A percentile compares a stretch with the other conserved stretches of the same genome.
Evolutionary conservation across 2,113 vertebrate species (phyloP).

Genomic region (Ameiurus melas): DNA sequence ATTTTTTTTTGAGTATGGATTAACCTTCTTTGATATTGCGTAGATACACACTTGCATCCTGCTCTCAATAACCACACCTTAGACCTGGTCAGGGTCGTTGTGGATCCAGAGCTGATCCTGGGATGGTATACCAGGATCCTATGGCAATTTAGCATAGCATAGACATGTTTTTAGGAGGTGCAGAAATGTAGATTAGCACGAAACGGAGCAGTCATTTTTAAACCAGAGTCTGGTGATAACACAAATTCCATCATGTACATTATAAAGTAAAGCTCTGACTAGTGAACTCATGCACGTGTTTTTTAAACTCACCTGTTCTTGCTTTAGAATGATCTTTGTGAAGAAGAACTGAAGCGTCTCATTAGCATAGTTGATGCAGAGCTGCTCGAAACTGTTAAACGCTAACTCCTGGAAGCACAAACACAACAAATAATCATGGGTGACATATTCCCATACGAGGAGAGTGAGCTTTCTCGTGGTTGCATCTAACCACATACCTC

Average conservation of each 20-base stretch:
- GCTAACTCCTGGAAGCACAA: constrained; percentile 65
- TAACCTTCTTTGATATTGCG: neutral
- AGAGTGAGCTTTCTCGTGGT: neutral
- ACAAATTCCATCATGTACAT: neutral
- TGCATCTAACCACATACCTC: constrained; percentile 75
- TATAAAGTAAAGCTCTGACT: no score
- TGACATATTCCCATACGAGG: neutral
- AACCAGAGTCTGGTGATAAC: neutral
- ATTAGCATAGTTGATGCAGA: constrained; percentile 97
- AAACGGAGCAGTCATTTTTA: no score
- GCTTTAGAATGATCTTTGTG: constrained; percentile 91
- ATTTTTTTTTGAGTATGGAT: neutral
- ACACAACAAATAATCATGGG: neutral
- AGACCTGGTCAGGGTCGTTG: neutral
- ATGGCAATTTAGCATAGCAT: neutral
- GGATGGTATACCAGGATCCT: neutral
- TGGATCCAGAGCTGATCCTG: neutral
- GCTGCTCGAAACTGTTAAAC: constrained; percentile 95
- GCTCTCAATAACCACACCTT: neutral
- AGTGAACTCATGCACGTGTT: neutral
- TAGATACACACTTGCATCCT: neutral
- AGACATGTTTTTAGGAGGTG: no score
- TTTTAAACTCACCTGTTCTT: constrained; percentile 84
- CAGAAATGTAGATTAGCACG: no score
- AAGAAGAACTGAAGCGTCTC: constrained; percentile 96